phyloP scores from a whole-genome alignment of 2,797 vertebrate species.

The Buphagus erythrorhynchus region DNA sequence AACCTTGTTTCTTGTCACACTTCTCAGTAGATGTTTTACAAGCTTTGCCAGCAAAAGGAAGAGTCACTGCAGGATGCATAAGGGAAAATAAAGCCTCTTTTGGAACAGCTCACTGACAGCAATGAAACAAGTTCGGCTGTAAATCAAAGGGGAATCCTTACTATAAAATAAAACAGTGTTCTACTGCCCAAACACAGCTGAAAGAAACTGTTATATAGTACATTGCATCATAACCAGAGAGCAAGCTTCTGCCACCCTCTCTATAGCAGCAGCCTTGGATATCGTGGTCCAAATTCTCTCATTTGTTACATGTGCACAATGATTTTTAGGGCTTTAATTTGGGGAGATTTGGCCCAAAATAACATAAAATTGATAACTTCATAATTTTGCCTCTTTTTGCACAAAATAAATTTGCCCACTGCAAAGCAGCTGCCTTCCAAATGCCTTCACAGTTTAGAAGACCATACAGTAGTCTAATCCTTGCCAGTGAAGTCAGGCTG shows the following conservation, averaged over 20 bases:
- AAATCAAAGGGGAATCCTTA: background rate
- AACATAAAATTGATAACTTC: background rate
- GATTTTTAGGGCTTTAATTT: background rate
- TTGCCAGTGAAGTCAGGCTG: constrained; percentile 52
- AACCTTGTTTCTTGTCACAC: background rate
- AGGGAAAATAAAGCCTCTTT: background rate
- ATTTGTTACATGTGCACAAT: background rate
- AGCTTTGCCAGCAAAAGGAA: background rate
- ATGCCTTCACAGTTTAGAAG: background rate
- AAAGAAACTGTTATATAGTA: background rate
- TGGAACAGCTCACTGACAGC: background rate
- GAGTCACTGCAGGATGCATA: background rate
- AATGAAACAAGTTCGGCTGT: background rate
- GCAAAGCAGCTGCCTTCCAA: constrained; percentile 27
- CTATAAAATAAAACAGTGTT: background rate
- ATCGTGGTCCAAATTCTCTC: background rate
- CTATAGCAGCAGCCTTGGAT: background rate
- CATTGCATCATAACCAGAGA: background rate
- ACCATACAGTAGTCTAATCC: constrained; percentile 34
- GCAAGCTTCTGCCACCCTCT: background rate
- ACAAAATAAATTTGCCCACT: background rate
- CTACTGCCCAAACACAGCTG: background rate
- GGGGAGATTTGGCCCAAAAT: background rate
- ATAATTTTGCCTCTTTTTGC: background rate
- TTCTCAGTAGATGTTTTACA: background rate